Conservation (phyloP, 2,113 vertebrate species). For the Crotalus horridus region DNA sequence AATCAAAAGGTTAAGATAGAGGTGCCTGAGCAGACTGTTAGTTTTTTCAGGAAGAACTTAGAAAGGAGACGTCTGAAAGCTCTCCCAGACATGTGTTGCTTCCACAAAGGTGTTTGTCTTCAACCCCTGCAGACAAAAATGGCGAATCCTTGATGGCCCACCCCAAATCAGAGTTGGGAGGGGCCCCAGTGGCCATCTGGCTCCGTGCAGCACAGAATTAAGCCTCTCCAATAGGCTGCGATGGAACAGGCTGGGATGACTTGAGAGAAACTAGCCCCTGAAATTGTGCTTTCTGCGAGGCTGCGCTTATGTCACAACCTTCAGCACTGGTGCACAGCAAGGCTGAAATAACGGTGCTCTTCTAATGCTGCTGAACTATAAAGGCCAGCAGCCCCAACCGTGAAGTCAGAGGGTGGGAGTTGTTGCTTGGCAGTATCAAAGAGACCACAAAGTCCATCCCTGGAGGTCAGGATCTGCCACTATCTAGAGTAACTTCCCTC, state of each 20-base stretch:
- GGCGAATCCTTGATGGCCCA: not conserved
- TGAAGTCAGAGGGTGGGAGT: not conserved
- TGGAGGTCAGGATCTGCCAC: not conserved
- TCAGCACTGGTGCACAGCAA: not conserved
- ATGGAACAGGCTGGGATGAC: not conserved
- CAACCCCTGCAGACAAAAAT: not conserved
- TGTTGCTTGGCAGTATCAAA: not conserved
- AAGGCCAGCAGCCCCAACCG: not conserved
- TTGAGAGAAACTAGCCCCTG: not conserved
- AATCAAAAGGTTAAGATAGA: conserved; percentile 38
- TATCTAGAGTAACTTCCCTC: not conserved
- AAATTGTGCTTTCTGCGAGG: not conserved
- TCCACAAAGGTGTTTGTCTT: not conserved
- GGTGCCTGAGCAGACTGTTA: conserved; percentile 27
- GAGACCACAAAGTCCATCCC: not conserved
- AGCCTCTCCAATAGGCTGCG: not conserved
- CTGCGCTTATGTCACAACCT: not conserved
- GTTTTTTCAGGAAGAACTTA: conserved; percentile 22
- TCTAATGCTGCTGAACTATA: not conserved
- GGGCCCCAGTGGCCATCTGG: not conserved
- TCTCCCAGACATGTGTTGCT: not conserved
- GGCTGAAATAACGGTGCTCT: not conserved
- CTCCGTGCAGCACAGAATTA: not conserved
- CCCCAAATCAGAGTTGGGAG: not conserved
- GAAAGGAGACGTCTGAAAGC: conserved; percentile 8